Conservation (phyloP, 2,113 vertebrate genomes). For the Plecturocebus donacophilus region DNA sequence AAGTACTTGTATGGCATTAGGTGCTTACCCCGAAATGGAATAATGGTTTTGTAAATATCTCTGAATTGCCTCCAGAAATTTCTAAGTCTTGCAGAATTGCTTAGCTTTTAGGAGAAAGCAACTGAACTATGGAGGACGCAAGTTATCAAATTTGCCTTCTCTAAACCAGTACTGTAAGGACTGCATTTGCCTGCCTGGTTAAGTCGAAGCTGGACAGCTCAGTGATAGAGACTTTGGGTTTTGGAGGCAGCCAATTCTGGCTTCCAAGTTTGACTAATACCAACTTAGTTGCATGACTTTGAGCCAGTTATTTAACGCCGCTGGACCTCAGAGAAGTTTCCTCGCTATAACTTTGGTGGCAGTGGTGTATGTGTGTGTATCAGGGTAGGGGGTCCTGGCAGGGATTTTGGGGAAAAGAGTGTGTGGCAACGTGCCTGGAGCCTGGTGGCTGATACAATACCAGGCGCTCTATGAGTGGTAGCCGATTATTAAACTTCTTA, state of each 20-base stretch:
- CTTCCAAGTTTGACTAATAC: neutral
- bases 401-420: neutral
- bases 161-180: neutral
- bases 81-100: neutral
- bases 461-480: neutral
- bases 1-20: neutral
- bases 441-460: constrained; percentile 13
- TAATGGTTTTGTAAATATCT: neutral
- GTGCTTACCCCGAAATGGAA: neutral
- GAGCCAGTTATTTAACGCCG: neutral
- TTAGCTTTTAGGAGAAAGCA: neutral
- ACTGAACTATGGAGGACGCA: neutral
- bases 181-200: neutral
- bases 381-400: neutral
- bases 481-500: constrained; percentile 57
- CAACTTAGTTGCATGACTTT: neutral
- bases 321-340: neutral
- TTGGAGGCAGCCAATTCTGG: neutral
- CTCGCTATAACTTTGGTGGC: neutral
- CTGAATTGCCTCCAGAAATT: neutral
- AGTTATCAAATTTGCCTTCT: neutral
- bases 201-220: neutral
- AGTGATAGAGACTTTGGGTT: neutral
- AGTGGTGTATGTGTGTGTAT: neutral
- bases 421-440: neutral